A percentile compares a stretch with the other conserved stretches of the same genome.
Conservation (phyloP, 2,113 vertebrate genomes). For the Lichenostomus cassidix region DNA sequence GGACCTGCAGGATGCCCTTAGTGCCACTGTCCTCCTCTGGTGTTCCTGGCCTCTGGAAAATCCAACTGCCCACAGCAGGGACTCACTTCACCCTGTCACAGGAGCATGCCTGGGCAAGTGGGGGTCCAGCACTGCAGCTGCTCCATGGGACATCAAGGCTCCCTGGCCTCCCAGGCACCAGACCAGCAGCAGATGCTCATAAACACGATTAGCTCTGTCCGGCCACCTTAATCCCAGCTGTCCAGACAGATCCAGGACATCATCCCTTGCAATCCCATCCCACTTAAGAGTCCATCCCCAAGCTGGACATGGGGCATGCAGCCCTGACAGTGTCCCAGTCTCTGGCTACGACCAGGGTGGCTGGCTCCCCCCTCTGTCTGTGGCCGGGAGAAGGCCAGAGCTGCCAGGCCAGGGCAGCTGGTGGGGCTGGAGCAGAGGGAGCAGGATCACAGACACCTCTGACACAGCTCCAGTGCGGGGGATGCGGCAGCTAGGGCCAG, state of each 20-base stretch:
- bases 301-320: not conserved
- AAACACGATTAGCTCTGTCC: not conserved
- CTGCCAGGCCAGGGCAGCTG: not conserved
- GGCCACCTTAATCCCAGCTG: not conserved
- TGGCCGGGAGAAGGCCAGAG: not conserved
- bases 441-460: not conserved
- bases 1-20: not conserved
- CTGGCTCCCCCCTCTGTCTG: not conserved
- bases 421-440: not conserved
- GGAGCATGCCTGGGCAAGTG: fast-evolving
- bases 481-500: fast-evolving
- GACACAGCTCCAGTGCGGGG: not conserved
- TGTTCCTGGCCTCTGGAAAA: not conserved
- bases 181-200: not conserved
- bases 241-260: not conserved
- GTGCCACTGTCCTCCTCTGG: not conserved
- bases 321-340: fast-evolving
- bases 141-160: fast-evolving
- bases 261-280: not conserved
- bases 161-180: not conserved
- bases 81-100: fast-evolving
- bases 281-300: not conserved
- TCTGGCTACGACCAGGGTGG: too few species aligned
- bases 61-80: fast-evolving
- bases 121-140: not conserved